Base-by-base conservation (phyloP, 1,140 invertebrate genomes). In the Drosophila erecta region DNA sequence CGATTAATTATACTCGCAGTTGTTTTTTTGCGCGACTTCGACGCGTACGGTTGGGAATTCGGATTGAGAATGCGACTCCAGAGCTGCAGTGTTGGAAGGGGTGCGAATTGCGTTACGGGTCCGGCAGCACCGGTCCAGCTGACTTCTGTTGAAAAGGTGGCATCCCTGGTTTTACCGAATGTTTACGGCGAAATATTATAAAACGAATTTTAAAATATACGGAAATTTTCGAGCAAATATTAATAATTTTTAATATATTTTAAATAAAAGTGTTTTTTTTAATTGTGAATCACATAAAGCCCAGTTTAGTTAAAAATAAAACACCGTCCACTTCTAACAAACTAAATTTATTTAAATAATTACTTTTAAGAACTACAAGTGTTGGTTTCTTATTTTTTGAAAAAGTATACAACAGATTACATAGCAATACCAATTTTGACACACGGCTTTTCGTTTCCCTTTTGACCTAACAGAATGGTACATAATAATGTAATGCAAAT, bases 361-460 rank as follows among this genome's bases (percentile, higher is more conserved):
- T 50, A 50, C n/a, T 30, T 49, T 51, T 35, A 17, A 20, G 12
- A 33, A 49, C 22, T 60, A 66, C 56, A 35, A 24, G 17, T 49
- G 62, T 24, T 24, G 17, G 43, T 65, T 65, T 51, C 20, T 67
- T 17, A 24, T 65, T 51, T 51, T 20, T 67, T 17, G 20, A 41
- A 67, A 69, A 70, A 70, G 56, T 70, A 49, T 70, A 71, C 51
- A 70, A 70, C 51, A 57, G 27, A 56, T 69, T 33, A 70, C 66
- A 69, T 35, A 69, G 17, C 69, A 69, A 35, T 70, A 12, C 43
- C 33, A 35, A 70, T 47, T 56, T 69, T 57, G 30, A 69, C 64
- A 56, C 50, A 49, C 64, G 43, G 14, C 35, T 43, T n/a, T 15
- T 46, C 3, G 15, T 27, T 40, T 61, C 24, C 7, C 4, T 46